Evolutionary conservation across 2,888 invertebrate species (phyloP).

Genomic region (Stenoptilia bipunctidactyla): DNA sequence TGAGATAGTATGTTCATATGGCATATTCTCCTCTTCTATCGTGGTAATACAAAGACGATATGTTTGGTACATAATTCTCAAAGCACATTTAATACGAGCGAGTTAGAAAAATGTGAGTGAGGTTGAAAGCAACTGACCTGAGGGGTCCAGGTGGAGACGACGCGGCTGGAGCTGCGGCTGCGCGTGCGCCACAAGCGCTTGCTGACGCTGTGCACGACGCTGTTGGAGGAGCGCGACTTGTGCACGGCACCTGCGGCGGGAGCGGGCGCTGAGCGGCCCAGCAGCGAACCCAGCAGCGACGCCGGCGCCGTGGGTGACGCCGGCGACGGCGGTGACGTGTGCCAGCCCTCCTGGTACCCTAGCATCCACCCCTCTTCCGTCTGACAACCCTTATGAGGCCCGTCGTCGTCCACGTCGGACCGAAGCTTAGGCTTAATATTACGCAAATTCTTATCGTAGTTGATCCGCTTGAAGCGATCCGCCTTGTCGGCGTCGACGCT

Average conservation of each 20-base stretch:
- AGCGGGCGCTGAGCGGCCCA: constrained; percentile 39
- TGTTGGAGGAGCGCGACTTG: constrained; percentile 91
- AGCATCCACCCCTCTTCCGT: constrained; percentile 83
- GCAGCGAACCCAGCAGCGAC: constrained; percentile 49
- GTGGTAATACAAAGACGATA: too few species aligned
- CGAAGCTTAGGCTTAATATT: constrained; percentile 86
- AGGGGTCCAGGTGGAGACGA: constrained; percentile 82
- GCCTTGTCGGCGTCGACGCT: constrained; percentile 85
- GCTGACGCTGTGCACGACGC: constrained; percentile 87
- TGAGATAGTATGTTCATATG: too few species aligned
- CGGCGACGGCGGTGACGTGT: constrained; percentile 64
- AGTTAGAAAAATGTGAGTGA: too few species aligned
- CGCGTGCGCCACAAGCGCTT: constrained; percentile 88
- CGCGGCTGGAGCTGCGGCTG: constrained; percentile 84
- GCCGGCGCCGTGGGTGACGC: constrained; percentile 57
- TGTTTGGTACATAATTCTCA: too few species aligned
- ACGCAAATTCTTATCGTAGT: constrained; percentile 86
- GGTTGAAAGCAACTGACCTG: constrained; percentile 76
- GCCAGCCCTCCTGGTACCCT: constrained; percentile 46
- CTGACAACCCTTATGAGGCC: constrained; percentile 80
- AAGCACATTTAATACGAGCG: too few species aligned
- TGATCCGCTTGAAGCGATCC: constrained; percentile 88
- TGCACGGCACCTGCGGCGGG: constrained; percentile 80
- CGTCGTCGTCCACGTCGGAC: constrained; percentile 84
- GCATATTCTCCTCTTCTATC: too few species aligned